Conservation (phyloP, 2,888 invertebrate genomes). For the Agonum fuliginosum region DNA sequence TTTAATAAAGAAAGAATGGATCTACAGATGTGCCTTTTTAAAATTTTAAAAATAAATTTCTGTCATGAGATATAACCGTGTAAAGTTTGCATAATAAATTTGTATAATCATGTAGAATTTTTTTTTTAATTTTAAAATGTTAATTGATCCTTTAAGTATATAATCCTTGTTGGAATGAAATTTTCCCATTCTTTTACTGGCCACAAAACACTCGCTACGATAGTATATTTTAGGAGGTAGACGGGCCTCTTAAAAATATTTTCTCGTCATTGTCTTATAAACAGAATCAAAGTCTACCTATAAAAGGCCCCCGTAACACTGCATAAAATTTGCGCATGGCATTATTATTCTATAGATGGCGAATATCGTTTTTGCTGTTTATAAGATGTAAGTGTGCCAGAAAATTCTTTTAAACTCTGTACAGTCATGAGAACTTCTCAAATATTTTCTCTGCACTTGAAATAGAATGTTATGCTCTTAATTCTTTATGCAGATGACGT, state of each 20-base stretch:
- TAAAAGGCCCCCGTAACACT: conserved; percentile 14
- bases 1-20: too few relatives aligned
- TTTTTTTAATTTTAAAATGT: too few relatives aligned
- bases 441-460: conserved; percentile 41
- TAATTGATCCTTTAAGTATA: too few relatives aligned
- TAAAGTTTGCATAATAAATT: too few relatives aligned
- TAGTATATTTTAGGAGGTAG: not conserved
- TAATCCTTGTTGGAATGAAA: too few relatives aligned
- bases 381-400: conserved; percentile 21
- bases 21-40: too few relatives aligned
- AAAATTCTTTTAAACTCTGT: not conserved
- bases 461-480: conserved; percentile 9
- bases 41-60: too few relatives aligned
- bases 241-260: not conserved
- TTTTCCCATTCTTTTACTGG: too few relatives aligned
- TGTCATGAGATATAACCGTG: too few relatives aligned
- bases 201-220: too few relatives aligned
- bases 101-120: too few relatives aligned
- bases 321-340: conserved; percentile 1
- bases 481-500: conserved; percentile 23
- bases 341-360: conserved; percentile 18
- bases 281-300: not conserved
- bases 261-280: not conserved
- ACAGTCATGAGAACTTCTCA: conserved; percentile 16
- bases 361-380: conserved; percentile 10